Evolutionary conservation across 2,797 vertebrate species (phyloP), one percentile per base, ranked within the genome.

Genomic region (Spondyliosoma cantharus): DNA sequence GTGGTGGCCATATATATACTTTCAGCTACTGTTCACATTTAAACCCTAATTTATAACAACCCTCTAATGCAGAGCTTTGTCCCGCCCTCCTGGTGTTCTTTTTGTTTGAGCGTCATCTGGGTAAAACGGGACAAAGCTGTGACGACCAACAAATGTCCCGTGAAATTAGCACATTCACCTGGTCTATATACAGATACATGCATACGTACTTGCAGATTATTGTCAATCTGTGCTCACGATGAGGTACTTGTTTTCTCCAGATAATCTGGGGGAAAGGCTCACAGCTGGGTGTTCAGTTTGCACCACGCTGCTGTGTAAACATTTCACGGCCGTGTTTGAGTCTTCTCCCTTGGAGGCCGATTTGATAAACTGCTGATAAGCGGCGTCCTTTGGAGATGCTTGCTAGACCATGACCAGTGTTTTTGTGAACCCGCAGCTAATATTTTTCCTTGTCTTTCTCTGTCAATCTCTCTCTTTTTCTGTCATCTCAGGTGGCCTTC

Each of bases 401-500:
- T 1, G 13, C 27, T 19, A 73, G 25, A 76, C 24, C n/a, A 46
- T 12, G 27, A 45, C 12, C 16, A 59, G 11, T 2, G 0, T 61
- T 76, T 71, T 71, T 78, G 17, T 58, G 22, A 57, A 43, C 63
- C 46, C 68, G 57, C 32, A 27, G 20, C 72, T 86, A 52, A 86
- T 77, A 19, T 37, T 16, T 13, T 25, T 54, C 22, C 19, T 19
- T 81, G 5, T 81, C 25, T 78, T 12, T 66, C 15, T 80, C 20
- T 62, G 8, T 64, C n/a, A 14, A 2, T 64, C 42, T 80, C n/a
- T 80, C 17, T 81, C 4, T 82, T 48, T 71, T 49, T 76, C 54
- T 75, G 46, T 88, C 46, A 8, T 84, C 70, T 82, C 73, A 93
- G 90, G 85, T 89, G 80, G 79, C 79, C 87, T 83, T 83, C 61